Base-by-base conservation (phyloP, 1,140 invertebrate species). In the Protaetia brevitarsis region DNA sequence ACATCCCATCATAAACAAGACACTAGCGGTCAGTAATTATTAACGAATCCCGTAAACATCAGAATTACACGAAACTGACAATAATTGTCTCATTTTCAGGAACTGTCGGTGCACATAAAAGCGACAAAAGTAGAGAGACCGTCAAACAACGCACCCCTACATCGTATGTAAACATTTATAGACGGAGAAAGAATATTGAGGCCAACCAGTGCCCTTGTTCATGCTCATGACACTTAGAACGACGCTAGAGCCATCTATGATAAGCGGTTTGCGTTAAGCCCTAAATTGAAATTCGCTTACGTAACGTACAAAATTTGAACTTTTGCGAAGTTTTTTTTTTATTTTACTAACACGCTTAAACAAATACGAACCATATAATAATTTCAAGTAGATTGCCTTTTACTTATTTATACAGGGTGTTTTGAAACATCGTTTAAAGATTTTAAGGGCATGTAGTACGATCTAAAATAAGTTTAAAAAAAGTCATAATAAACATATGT, bases 91-190 rank as follows among this genome's bases (percentile, higher is more conserved):
- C 59, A 26, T 56, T 66, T 62, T 13, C 36, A 63, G 41, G 60
- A 36, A 66, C 16, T 16, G 23, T 37, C 30, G 57, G 27, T 29
- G 10, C 26, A 19, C n/a, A n/a, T n/a, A 4, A 59, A 8, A 30
- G 27, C 28, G 30, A 59, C 36, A 65, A 51, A 51, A 51, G 19
- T 23, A 65, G 30, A 27, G 66, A 66, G 57, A 65, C 67, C 27
- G 66, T 65, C 6, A 70, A 59, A 29, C 75, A 74, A 58, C 71
- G 75, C 66, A 72, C 73, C 64, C 74, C 75, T 19, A 73, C 75
- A 72, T 73, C 74, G 76, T 78, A 78, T 73, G 76, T 78, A 78
- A 75, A 73, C 62, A 70, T 71, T 74, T 75, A 73, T 77, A 76
- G 71, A 73, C 66, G 64, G 73, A 72, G 69, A 69, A 70, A 69